Percentiles rank a stretch among this genome's conserved stretches.
Evolutionary conservation across 2,888 invertebrate genomes (phyloP).

Genomic region (Trichacis sp.): DNA sequence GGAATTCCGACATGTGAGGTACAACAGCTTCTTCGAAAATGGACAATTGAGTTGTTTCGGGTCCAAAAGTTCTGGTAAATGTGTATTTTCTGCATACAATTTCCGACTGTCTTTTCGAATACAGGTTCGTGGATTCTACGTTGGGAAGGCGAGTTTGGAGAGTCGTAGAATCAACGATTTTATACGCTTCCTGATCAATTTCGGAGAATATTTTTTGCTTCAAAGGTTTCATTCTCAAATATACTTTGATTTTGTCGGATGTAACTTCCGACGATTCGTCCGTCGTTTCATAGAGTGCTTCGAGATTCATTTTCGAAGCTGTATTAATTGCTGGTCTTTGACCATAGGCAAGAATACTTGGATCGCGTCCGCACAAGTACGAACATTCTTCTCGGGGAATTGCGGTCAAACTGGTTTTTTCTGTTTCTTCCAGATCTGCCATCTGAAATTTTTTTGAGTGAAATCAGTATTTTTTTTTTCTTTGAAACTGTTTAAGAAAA

Average conservation of each 20-base stretch:
- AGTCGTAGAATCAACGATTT: constrained; percentile 69
- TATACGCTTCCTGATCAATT: constrained; percentile 65
- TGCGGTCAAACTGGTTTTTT: background rate
- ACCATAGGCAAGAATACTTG: constrained; percentile 60
- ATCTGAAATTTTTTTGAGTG: background rate
- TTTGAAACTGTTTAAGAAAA: too few species aligned
- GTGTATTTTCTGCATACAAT: constrained; percentile 57
- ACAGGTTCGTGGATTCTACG: constrained; percentile 52
- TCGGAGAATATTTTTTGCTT: constrained; percentile 52
- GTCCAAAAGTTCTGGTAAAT: constrained; percentile 62
- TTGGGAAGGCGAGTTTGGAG: constrained; percentile 69
- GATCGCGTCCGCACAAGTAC: constrained; percentile 61
- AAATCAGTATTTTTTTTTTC: too few species aligned
- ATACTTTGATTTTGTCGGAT: constrained; percentile 70
- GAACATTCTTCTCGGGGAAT: constrained; percentile 37
- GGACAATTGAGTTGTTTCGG: constrained; percentile 66
- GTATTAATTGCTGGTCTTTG: constrained; percentile 51
- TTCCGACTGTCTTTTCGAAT: constrained; percentile 50
- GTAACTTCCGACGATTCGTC: constrained; percentile 11
- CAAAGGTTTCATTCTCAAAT: constrained; percentile 73
- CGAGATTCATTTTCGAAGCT: constrained; percentile 54
- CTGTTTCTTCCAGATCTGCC: background rate
- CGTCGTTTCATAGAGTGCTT: constrained; percentile 50
- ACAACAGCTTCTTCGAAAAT: constrained; percentile 64
- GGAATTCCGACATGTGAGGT: constrained; percentile 59